These are phyloP conservation scores for Colinus virginianus DNA, from an alignment of 2,113 vertebrate genomes.

Conservation along the genomic window DNA sequence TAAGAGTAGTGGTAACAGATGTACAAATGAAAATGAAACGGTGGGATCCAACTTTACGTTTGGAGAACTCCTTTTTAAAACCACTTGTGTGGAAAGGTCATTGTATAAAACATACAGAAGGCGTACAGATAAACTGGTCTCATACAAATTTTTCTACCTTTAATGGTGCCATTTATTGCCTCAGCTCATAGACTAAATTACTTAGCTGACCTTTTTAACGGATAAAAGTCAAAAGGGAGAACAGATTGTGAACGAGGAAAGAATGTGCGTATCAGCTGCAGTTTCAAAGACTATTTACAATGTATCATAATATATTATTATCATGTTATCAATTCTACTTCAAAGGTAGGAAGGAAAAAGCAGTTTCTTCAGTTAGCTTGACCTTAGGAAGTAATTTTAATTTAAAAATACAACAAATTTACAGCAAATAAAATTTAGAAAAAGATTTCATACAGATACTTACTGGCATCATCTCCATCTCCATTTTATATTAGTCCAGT, in stretches of 20 bases:
- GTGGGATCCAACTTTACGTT: not conserved
- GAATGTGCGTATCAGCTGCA: not conserved
- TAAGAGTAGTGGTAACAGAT: not conserved
- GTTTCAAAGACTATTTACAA: not conserved
- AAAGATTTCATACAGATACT: not conserved
- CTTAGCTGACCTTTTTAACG: not conserved
- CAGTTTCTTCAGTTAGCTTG: not conserved
- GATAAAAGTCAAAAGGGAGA: not conserved
- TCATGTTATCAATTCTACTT: not conserved
- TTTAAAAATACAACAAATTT: not conserved
- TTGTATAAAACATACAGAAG: not conserved
- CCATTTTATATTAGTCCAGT: not conserved
- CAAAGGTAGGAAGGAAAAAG: not conserved
- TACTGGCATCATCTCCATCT: not conserved
- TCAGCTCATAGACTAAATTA: constrained; percentile 8
- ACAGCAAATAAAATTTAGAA: not conserved
- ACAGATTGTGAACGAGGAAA: not conserved
- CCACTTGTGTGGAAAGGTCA: not conserved
- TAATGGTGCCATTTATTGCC: not conserved
- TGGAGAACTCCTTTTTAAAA: not conserved
- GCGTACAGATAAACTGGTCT: not conserved
- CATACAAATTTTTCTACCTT: not conserved
- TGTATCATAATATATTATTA: not conserved
- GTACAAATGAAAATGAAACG: not conserved
- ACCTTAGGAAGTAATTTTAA: not conserved